Base-by-base conservation (phyloP, 2,888 invertebrate species). In the Drosophila neotestacea region DNA sequence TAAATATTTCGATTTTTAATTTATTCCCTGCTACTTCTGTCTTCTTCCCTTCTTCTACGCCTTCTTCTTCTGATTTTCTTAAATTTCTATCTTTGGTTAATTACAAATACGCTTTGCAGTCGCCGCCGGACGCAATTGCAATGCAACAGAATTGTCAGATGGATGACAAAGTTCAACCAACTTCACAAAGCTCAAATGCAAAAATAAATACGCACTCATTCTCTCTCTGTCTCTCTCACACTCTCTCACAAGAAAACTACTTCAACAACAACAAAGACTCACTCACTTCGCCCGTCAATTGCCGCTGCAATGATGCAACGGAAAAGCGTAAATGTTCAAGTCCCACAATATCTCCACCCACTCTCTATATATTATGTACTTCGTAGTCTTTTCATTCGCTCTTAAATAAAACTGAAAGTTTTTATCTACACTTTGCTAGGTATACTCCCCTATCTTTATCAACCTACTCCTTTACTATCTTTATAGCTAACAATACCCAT, bases 121-220 rank as follows among this genome's bases (percentile, higher is more conserved):
- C 30, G 9, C 4, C 39, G 48, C 5, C 48, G 16, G 28, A 46
- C 46, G 27, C 28, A 44, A 36, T 28, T 51, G 32, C 47, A 55
- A 11, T 62, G 62, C 55, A 55, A 54, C 52, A 54, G 30, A 52
- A 30, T 36, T 27, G 6, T 41, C 13, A 7, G 56, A 28, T 44
- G 46, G 13, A 28, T 58, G 42, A 34, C 41, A 61, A 39, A 63
- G 62, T 63, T 63, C 62, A 63, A 63, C 55, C 55, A 63, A 55
- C 62, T 55, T 39, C 22, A 13, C 48, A 48, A 50, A 46, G 39
- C 22, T 39, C 13, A 47, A 62, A 55, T 55, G 56, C 56, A 27
- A 41, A 63, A 56, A 63, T 55, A 63, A 63, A 63, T 16, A 41
- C 47, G 27, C 55, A 39, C 54, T 16, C 32, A 11, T 32, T 1